Percentiles rank a stretch among this genome's conserved stretches.
Evolutionary conservation across 2,797 vertebrate species (phyloP).

Genomic region (Sebastes nivosus): DNA sequence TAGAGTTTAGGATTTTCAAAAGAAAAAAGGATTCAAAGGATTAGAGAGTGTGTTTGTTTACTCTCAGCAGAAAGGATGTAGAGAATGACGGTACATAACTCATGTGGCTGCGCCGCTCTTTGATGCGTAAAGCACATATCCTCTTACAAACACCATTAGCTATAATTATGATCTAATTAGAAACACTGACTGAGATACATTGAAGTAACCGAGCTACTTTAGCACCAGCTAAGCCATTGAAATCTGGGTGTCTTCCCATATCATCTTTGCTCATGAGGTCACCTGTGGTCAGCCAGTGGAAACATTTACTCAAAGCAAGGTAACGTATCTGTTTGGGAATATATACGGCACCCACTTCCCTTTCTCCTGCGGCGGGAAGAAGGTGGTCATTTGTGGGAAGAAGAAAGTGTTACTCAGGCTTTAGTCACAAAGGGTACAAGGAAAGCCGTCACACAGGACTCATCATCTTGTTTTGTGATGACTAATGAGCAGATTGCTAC

Average conservation of each 20-base stretch:
- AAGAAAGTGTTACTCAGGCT: slow-evolving; percentile 75
- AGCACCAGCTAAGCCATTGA: slow-evolving; percentile 33
- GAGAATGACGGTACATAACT: slow-evolving; percentile 59
- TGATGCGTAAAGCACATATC: slow-evolving; percentile 49
- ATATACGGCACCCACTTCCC: slow-evolving; percentile 57
- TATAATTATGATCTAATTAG: slow-evolving; percentile 54
- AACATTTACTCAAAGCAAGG: slow-evolving; percentile 70
- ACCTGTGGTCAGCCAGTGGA: slow-evolving; percentile 64
- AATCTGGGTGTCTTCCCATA: slow-evolving; percentile 46
- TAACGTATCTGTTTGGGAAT: slow-evolving; percentile 70
- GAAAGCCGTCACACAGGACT: slow-evolving; percentile 30
- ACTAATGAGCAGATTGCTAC: slow-evolving; percentile 64
- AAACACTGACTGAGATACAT: slow-evolving; percentile 25
- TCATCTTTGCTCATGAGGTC: slow-evolving; percentile 53
- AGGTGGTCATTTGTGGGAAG: slow-evolving; percentile 65
- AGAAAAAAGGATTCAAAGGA: slow-evolving; percentile 50
- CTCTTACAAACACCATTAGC: slow-evolving; percentile 43
- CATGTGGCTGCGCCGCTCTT: slow-evolving; percentile 45
- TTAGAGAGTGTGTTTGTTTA: slow-evolving; percentile 64
- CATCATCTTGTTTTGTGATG: slow-evolving; percentile 68
- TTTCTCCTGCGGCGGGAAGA: slow-evolving; percentile 70
- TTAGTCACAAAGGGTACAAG: slow-evolving; percentile 63
- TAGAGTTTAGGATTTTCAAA: slow-evolving; percentile 48
- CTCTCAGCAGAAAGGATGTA: slow-evolving; percentile 56
- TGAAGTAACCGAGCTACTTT: slow-evolving; percentile 26